Evolutionary conservation across 2,888 invertebrate species (phyloP), one percentile per base, ranked within the genome.

Genomic region (Osmoderma eremita): DNA sequence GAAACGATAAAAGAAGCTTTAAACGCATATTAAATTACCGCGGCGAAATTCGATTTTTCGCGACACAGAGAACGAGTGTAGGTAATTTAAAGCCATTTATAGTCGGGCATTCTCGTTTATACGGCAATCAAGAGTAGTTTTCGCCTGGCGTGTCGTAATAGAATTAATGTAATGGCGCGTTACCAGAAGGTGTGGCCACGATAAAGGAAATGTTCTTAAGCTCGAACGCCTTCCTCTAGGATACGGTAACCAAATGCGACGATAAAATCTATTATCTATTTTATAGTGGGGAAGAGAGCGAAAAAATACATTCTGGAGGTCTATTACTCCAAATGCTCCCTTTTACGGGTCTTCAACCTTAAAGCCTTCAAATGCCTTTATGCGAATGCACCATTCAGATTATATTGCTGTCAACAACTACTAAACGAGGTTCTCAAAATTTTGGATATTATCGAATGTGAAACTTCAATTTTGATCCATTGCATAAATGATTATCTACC

Each of bases 101-200:
- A 76, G 77, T 75, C 77, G 75, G 74, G 73, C 75, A 77, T 76
- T 76, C 76, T 73, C 77, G 77, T 78, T 78, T 78, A 79, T 78
- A 74, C 77, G 78, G 76, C 77, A 78, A 79, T 79, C 78, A 76
- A 78, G 78, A 76, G 78, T 77, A 78, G 76, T 78, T 79, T 77
- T 78, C 78, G 76, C 77, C 76, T 76, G 76, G 74, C 76, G 76
- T 75, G 76, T 76, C 75, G 76, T 78, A 78, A 79, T 78, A 78
- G 79, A 79, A 79, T 79, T 78, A 79, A 79, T 78, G 78, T 77
- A 77, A 79, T 78, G 76, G 78, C 73, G 75, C 77, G 77, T 78
- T 78, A 77, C 76, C 45, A 71, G 51, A 72, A 72, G 71, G 72
- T 75, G 76, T 74, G 75, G 74, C 72, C 72, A 68, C 75, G 75